phyloP scores from a whole-genome alignment of 2,113 vertebrate genomes.

The Hyperopisus bebe region DNA sequence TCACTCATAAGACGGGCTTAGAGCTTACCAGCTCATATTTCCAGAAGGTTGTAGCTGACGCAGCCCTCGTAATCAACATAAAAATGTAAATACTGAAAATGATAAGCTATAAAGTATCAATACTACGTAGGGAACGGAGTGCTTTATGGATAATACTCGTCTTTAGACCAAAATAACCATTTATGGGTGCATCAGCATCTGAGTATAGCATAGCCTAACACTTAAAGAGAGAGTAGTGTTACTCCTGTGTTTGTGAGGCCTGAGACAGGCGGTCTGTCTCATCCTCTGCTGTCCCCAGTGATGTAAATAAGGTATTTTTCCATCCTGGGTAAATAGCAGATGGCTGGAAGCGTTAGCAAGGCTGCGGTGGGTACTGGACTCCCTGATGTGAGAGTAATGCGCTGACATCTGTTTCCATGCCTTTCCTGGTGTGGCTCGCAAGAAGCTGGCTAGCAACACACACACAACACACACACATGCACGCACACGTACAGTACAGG shows the following conservation, averaged over 20 bases:
- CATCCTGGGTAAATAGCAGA: conserved; percentile 21
- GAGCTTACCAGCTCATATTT: neutral
- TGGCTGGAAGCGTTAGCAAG: conserved; percentile 11
- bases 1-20: neutral
- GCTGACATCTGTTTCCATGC: conserved; percentile 5
- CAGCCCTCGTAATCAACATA: neutral
- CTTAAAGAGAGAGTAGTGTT: neutral
- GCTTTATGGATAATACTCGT: neutral
- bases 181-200: neutral
- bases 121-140: neutral
- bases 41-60: neutral
- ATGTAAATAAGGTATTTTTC: conserved; percentile 11
- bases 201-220: neutral
- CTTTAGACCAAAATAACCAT: neutral
- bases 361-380: neutral
- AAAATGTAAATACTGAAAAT: neutral
- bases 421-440: neutral
- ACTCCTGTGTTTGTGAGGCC: conserved; percentile 1
- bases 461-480: neutral
- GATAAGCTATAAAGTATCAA: neutral
- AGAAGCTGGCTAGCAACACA: neutral
- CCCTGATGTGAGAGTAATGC: neutral
- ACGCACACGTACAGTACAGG: too few relatives aligned
- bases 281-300: neutral
- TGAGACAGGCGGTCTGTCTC: neutral